Percentiles rank a stretch among this genome's conserved stretches.
Evolutionary conservation across 2,797 vertebrate genomes (phyloP).

Genomic region (Paramormyrops hopkinsi): DNA sequence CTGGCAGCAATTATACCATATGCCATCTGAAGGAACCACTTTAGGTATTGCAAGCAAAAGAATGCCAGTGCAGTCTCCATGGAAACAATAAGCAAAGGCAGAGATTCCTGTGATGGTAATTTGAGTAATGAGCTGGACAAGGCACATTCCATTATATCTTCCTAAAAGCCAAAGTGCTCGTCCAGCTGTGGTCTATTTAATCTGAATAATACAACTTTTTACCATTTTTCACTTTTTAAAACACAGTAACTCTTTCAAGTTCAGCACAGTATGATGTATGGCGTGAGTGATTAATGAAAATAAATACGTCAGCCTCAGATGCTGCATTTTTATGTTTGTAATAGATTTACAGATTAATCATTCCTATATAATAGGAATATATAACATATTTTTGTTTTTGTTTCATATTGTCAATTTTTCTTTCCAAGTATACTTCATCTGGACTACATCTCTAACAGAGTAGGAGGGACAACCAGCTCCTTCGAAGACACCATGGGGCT

Average conservation of each 20-base stretch:
- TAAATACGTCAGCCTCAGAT: neutral
- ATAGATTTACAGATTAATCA: neutral
- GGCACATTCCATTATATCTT: neutral
- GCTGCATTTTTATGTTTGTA: neutral
- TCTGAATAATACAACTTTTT: neutral
- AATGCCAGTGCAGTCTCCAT: neutral
- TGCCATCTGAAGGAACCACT: neutral
- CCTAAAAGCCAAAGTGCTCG: neutral
- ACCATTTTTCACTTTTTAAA: neutral
- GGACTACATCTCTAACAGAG: neutral
- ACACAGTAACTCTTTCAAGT: neutral
- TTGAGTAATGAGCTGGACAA: slow-evolving; percentile 4
- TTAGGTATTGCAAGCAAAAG: neutral
- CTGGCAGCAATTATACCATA: neutral
- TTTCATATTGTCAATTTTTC: neutral
- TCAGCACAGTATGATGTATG: neutral
- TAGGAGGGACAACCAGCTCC: neutral
- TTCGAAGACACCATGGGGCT: neutral
- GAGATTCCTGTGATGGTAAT: slow-evolving; percentile 1
- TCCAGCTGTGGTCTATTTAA: neutral
- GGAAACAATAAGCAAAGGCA: slow-evolving; percentile 4
- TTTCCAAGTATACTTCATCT: neutral
- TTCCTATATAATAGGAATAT: neutral
- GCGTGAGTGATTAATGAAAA: neutral
- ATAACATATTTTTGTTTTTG: neutral